phyloP scores from a whole-genome alignment of 1,140 invertebrate genomes.

The Apis florea region DNA sequence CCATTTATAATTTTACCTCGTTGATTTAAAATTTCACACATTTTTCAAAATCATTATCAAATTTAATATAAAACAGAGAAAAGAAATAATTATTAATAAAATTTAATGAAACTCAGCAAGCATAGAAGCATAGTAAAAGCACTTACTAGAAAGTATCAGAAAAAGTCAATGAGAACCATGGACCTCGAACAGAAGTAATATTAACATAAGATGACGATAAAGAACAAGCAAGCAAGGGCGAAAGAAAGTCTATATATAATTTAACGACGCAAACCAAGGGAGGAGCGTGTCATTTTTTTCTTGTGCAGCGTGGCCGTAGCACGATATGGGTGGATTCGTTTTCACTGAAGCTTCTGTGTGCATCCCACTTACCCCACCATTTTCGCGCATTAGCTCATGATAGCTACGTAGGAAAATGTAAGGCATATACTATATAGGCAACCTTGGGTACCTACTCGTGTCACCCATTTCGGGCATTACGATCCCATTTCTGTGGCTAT shows the following conservation, averaged over 20 bases:
- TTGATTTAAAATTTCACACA: background rate
- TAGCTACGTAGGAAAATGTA: constrained; percentile 54
- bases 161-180: background rate
- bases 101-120: background rate
- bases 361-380: background rate
- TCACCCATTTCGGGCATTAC: constrained; percentile 57
- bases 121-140: background rate
- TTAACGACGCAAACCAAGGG: constrained; percentile 40
- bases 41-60: background rate
- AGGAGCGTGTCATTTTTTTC: constrained; percentile 50
- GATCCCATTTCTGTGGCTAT: constrained; percentile 63
- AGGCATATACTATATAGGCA: constrained; percentile 37
- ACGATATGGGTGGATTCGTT: constrained; percentile 59
- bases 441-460: constrained; percentile 47
- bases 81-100: background rate
- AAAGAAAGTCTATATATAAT: constrained; percentile 64
- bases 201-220: constrained; percentile 63
- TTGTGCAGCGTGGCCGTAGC: constrained; percentile 36
- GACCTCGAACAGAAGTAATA: constrained; percentile 50
- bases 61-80: too few relatives aligned
- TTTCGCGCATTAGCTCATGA: constrained; percentile 47
- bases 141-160: background rate
- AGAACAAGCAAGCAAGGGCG: constrained; percentile 43
- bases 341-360: constrained; percentile 35
- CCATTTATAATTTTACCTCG: background rate